Percentiles rank a stretch among this genome's conserved stretches.
Conservation (phyloP, 1,140 invertebrate genomes). For the Bombus superbus region DNA sequence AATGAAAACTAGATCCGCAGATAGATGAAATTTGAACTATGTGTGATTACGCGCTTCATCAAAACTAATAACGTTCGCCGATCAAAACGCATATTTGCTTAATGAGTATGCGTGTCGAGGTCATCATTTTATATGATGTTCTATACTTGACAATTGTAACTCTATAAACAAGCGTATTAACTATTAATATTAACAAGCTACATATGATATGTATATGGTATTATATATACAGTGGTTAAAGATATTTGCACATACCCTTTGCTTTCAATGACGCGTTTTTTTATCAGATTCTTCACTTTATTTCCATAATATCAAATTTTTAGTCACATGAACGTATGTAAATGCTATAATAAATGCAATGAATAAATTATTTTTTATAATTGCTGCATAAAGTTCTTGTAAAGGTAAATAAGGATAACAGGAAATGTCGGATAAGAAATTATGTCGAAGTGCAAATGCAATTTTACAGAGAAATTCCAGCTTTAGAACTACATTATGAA, state of each 20-base stretch:
- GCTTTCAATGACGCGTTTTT: neutral
- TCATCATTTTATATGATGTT: constrained; percentile 4
- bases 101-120: constrained; percentile 34
- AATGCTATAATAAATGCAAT: too few relatives aligned
- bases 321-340: too few relatives aligned
- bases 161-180: neutral
- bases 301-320: neutral
- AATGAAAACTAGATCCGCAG: neutral
- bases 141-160: neutral
- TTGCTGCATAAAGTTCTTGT: too few relatives aligned
- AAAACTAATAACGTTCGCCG: constrained; percentile 28
- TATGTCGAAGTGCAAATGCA: too few relatives aligned
- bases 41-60: neutral
- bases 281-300: neutral
- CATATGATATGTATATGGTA: neutral
- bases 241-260: neutral
- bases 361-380: too few relatives aligned
- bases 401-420: too few relatives aligned
- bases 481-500: too few relatives aligned
- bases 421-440: too few relatives aligned
- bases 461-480: too few relatives aligned
- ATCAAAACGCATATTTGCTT: neutral
- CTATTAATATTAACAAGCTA: neutral
- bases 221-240: neutral
- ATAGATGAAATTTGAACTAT: neutral